phyloP scores from a whole-genome alignment of 2,797 vertebrate species.

The Allobates femoralis region DNA sequence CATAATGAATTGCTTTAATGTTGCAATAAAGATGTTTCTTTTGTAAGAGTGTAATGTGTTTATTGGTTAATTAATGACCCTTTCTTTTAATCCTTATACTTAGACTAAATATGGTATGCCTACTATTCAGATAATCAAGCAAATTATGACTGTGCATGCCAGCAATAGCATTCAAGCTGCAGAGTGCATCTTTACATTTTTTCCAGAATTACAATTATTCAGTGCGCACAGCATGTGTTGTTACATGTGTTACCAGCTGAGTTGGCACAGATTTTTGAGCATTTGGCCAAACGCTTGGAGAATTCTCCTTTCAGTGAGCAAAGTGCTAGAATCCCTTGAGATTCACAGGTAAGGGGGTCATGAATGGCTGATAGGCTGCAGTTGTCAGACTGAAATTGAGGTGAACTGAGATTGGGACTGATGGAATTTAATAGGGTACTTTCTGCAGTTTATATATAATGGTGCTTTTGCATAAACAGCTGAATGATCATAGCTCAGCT shows the following conservation, averaged over 20 bases:
- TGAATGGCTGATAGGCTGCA: neutral
- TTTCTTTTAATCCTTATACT: neutral
- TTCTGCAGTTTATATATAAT: neutral
- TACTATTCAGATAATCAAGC: constrained; percentile 2
- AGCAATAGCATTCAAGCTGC: constrained; percentile 19
- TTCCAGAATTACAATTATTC: constrained; percentile 31
- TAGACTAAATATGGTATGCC: constrained; percentile 11
- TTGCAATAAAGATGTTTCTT: neutral
- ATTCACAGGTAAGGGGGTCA: constrained; percentile 2
- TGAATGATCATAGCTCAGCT: neutral
- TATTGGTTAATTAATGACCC: neutral
- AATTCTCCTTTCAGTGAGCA: constrained; percentile 12
- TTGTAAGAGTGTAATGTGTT: neutral
- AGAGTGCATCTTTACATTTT: constrained; percentile 34
- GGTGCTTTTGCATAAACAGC: neutral
- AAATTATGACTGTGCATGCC: neutral
- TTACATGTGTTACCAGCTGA: constrained; percentile 47
- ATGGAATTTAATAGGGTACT: neutral
- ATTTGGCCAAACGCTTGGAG: constrained; percentile 31
- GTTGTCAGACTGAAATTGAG: constrained; percentile 1
- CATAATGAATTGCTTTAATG: neutral
- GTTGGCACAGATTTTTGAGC: constrained; percentile 27
- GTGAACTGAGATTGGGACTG: neutral
- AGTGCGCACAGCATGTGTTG: constrained; percentile 32
- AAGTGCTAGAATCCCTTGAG: constrained; percentile 8